Evolutionary conservation across 2,888 invertebrate genomes (phyloP).

Genomic region (Seladonia tumulorum): DNA sequence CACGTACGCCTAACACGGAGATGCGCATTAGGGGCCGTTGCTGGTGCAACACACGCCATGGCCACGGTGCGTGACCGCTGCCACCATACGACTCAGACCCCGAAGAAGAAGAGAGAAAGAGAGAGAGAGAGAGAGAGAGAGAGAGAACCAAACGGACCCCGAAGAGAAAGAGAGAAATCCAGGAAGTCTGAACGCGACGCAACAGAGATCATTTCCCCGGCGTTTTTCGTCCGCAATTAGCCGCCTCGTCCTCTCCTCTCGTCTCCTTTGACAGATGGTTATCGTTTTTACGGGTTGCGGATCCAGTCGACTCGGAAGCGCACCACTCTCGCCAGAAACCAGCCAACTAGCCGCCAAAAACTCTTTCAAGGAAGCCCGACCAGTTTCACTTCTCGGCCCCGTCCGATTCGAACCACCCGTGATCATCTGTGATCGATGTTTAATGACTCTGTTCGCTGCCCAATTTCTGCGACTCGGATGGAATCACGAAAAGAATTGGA

Average conservation of each 20-base stretch:
- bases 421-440: background rate
- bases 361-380: background rate
- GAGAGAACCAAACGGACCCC: background rate
- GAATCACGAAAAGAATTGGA: background rate
- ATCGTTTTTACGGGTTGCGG: constrained; percentile 5
- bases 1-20: constrained; percentile 46
- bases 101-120: background rate
- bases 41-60: constrained; percentile 65
- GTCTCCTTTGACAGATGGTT: constrained; percentile 7
- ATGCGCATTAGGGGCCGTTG: constrained; percentile 60
- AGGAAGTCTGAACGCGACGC: constrained; percentile 36
- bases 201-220: constrained; percentile 25
- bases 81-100: constrained; percentile 39
- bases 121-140: background rate
- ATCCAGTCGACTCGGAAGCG: background rate
- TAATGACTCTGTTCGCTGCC: background rate
- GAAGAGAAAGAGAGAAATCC: background rate
- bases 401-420: background rate
- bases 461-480: too few relatives aligned
- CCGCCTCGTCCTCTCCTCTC: background rate
- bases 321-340: background rate
- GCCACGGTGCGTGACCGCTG: constrained; percentile 71
- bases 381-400: background rate
- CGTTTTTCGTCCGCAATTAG: constrained; percentile 26
- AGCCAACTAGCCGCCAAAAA: background rate